Percentiles rank a stretch among this genome's conserved stretches.
Conservation (phyloP, 1,140 invertebrate genomes). For the Leptinotarsa defecta region DNA sequence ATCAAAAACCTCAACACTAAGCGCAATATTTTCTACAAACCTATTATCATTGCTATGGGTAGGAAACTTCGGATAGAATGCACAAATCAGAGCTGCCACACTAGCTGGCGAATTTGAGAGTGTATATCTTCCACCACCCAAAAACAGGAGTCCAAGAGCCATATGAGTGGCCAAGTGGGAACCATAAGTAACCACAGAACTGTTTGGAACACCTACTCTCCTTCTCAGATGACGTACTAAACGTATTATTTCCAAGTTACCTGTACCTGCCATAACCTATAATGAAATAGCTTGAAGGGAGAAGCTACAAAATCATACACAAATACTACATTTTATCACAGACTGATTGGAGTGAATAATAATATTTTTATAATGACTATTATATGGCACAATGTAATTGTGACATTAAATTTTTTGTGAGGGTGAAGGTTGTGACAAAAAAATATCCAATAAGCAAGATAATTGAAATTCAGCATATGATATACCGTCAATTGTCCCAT, state of each 20-base stretch:
- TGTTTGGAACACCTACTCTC: constrained; percentile 67
- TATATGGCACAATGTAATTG: no score
- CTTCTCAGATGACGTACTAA: constrained; percentile 83
- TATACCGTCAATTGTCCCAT: no score
- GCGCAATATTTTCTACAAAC: constrained; percentile 53
- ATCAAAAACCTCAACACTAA: no score
- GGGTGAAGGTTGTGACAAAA: no score
- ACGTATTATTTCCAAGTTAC: constrained; percentile 84
- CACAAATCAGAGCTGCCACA: constrained; percentile 86
- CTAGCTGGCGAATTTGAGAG: constrained; percentile 82
- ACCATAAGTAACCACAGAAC: constrained; percentile 80
- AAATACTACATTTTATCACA: no score
- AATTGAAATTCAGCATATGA: no score
- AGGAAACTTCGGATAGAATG: constrained; percentile 96
- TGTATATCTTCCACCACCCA: constrained; percentile 90
- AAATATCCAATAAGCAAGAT: no score
- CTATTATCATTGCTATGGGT: constrained; percentile 95
- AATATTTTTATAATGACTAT: no score
- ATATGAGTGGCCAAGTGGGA: constrained; percentile 94
- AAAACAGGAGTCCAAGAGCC: constrained; percentile 88
- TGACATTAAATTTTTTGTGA: no score
- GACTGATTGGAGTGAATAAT: no score
- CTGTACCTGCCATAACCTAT: constrained; percentile 90
- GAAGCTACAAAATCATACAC: no score
- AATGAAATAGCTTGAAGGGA: constrained; percentile 29